Percentiles rank a stretch among this genome's conserved stretches.
Conservation (phyloP, 2,888 invertebrate species). For the Herminia tarsipennalis region DNA sequence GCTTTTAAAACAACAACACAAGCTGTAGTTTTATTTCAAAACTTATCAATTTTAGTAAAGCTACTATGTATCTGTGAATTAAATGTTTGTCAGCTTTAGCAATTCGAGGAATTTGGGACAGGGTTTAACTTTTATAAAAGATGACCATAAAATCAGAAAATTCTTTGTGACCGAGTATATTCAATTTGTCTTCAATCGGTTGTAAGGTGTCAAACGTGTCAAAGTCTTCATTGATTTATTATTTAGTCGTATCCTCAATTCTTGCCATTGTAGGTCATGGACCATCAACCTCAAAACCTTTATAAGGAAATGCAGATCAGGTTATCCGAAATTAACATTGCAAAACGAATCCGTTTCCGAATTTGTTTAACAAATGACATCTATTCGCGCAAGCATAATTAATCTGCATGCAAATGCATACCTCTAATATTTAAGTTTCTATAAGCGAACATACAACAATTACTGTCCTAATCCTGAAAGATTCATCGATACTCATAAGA, state of each 20-base stretch:
- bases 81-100: not conserved
- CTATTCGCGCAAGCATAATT: constrained; percentile 16
- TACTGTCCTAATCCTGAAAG: too few species aligned
- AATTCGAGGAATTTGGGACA: not conserved
- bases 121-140: not conserved
- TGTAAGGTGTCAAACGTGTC: constrained; percentile 46
- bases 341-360: constrained; percentile 58
- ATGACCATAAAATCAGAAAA: not conserved
- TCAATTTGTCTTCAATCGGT: constrained; percentile 15
- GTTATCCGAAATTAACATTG: constrained; percentile 61
- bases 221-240: constrained; percentile 41
- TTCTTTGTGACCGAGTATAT: not conserved
- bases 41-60: too few species aligned
- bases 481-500: too few species aligned
- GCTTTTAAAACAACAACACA: too few species aligned
- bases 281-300: constrained; percentile 65
- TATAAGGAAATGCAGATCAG: constrained; percentile 66
- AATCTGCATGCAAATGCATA: constrained; percentile 1
- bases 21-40: too few species aligned
- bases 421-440: not conserved
- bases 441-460: too few species aligned
- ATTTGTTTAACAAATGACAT: constrained; percentile 39
- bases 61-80: too few species aligned
- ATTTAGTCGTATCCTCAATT: constrained; percentile 55
- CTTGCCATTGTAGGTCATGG: constrained; percentile 58